Evolutionary conservation across 2,888 invertebrate genomes (phyloP), one percentile per base, ranked within the genome.

Genomic region (Hyposoter didymator): DNA sequence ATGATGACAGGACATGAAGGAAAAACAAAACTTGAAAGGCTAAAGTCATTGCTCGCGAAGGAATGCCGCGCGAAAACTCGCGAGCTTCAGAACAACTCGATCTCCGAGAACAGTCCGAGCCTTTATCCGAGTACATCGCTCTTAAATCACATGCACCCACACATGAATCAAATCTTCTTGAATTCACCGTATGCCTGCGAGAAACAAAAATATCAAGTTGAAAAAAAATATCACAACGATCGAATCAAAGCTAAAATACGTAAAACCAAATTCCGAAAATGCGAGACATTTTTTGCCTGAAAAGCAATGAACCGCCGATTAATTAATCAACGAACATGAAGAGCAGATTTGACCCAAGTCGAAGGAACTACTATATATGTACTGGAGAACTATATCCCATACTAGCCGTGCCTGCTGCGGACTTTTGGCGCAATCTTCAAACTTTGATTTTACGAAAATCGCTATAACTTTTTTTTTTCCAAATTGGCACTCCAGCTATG

Each of bases 31-130:
- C 39, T 39, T 35, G 4, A 35, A 17, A 47, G 45, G 49, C n/a
- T 14, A 39, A 39, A 72, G 76, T 81, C 43, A 78, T 75, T 67
- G 55, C 52, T n/a, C 66, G 47, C 17, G 4, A n/a, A 22, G 75
- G 69, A 82, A 80, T 72, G 72, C 75, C 22, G 72, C 76, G 79
- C 76, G 79, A 82, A 85, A 79, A 70, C 62, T 75, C 64, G 64
- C 64, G 19, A 19, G 12, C 75, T 76, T 55, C 35, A 55, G 72
- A 55, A 79, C 45, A 74, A 81, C 55, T 76, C 80, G 47, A 82
- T 76, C 80, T 67, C 32, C 2, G 75, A 47, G 81, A 83, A 87
- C 84, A 87, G 78, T 83, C 81, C 74, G 72, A 66, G 81, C 80
- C 75, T 87, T 87, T 62, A 72, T 80, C 64, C 72, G 73, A 72